Conservation (phyloP, 2,888 invertebrate genomes). For the Lasioglossum lativentre region DNA sequence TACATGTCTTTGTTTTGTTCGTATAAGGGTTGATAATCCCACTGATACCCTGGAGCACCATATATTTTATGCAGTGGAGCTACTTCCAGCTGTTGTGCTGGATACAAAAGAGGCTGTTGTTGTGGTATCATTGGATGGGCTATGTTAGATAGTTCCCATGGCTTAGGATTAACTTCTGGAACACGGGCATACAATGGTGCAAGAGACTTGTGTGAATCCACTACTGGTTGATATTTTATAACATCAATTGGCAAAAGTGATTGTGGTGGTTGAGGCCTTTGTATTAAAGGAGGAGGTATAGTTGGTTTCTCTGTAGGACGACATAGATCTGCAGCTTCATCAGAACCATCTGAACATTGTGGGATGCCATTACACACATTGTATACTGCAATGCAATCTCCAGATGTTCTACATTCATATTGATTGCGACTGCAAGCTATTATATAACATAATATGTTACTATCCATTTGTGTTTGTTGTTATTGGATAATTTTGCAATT, state of each 20-base stretch:
- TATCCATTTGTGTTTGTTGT: neutral
- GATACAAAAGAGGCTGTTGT: slow-evolving; percentile 74
- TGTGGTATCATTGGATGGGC: slow-evolving; percentile 72
- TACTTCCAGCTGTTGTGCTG: slow-evolving; percentile 70
- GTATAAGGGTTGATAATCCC: slow-evolving; percentile 79
- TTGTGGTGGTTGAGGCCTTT: slow-evolving; percentile 67
- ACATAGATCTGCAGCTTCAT: slow-evolving; percentile 94
- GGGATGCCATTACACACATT: slow-evolving; percentile 98
- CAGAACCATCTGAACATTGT: slow-evolving; percentile 96
- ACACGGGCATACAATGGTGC: slow-evolving; percentile 73
- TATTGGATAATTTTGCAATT: slow-evolving; percentile 5
- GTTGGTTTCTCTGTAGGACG: slow-evolving; percentile 87
- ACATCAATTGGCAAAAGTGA: slow-evolving; percentile 69
- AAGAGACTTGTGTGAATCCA: slow-evolving; percentile 75
- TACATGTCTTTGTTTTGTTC: slow-evolving; percentile 78
- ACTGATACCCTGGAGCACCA: slow-evolving; percentile 75
- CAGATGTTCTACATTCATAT: slow-evolving; percentile 93
- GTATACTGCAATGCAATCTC: slow-evolving; percentile 97
- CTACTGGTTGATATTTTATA: slow-evolving; percentile 77
- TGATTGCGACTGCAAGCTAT: slow-evolving; percentile 92
- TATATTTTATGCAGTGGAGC: slow-evolving; percentile 73
- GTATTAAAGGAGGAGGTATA: slow-evolving; percentile 78
- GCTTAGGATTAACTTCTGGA: slow-evolving; percentile 70
- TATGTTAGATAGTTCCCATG: slow-evolving; percentile 74
- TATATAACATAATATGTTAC: slow-evolving; percentile 32